A percentile compares a stretch with the other conserved stretches of the same genome.
phyloP scores from a whole-genome alignment of 2,113 vertebrate genomes.

The Ovibos moschatus region DNA sequence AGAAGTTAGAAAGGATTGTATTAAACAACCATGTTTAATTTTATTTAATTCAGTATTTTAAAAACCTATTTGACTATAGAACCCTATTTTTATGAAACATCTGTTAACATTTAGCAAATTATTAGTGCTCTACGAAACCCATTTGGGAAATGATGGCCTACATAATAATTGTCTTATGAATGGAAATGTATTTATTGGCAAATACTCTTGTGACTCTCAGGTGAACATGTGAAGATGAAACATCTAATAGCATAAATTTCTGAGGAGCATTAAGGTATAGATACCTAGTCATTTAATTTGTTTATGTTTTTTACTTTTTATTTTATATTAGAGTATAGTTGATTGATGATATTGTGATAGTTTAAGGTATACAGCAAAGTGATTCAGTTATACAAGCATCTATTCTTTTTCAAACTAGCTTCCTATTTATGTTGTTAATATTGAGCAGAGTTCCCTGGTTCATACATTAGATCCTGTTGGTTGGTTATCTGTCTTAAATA shows the following conservation, averaged over 20 bases:
- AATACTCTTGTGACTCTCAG: background rate
- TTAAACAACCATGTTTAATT: background rate
- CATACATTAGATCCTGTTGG: background rate
- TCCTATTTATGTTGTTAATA: background rate
- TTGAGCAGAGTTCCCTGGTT: background rate
- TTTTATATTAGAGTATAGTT: background rate
- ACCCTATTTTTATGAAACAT: conserved; percentile 23
- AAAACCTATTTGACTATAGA: background rate
- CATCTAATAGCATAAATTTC: background rate
- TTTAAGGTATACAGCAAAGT: background rate
- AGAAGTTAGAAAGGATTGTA: background rate
- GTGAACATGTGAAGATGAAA: background rate
- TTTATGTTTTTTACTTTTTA: background rate
- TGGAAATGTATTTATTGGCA: background rate
- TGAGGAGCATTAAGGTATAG: background rate
- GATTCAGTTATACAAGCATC: background rate
- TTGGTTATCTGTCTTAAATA: background rate
- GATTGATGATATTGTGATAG: background rate
- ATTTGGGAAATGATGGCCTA: background rate
- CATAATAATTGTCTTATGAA: background rate
- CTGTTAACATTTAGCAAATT: conserved; percentile 31
- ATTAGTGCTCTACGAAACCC: background rate
- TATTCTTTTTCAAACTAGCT: background rate
- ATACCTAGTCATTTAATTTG: background rate
- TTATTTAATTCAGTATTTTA: background rate